These are phyloP conservation scores for Hyposoter didymator DNA, from an alignment of 2,888 invertebrate genomes.

Conservation along the genomic window DNA sequence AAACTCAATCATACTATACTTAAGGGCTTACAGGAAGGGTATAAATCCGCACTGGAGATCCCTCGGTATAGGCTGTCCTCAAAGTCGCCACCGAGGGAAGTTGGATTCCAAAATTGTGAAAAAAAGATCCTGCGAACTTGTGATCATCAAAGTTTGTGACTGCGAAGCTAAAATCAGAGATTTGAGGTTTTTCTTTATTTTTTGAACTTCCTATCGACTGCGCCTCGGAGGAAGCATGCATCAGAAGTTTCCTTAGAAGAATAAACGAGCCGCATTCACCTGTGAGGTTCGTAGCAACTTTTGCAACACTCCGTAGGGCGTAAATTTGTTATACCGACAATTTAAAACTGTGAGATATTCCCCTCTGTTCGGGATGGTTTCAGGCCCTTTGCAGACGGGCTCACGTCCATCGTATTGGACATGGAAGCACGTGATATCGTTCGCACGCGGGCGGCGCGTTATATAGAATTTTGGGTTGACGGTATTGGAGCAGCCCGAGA, in stretches of 20 bases:
- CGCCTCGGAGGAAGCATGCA: not conserved
- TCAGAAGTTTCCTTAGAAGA: not conserved
- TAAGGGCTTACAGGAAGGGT: slow-evolving; percentile 10
- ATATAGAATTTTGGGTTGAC: slow-evolving; percentile 36
- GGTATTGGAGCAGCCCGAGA: slow-evolving; percentile 1
- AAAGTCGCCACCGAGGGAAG: not conserved
- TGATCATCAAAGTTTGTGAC: not conserved
- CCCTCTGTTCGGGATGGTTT: slow-evolving; percentile 1
- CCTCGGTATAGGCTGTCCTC: not conserved
- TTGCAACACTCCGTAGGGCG: not conserved
- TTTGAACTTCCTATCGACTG: not conserved
- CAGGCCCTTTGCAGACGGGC: slow-evolving; percentile 36
- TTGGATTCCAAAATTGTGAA: not conserved
- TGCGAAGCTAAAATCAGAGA: not conserved
- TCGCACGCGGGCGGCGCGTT: slow-evolving; percentile 63
- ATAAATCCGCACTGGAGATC: slow-evolving; percentile 20
- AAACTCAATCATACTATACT: slow-evolving; percentile 48
- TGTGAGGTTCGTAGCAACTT: not conserved
- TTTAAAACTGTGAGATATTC: slow-evolving; percentile 64
- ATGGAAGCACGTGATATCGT: slow-evolving; percentile 71
- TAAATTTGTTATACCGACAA: slow-evolving; percentile 54
- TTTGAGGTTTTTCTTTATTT: not conserved
- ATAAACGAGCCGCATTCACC: not conserved
- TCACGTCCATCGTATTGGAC: slow-evolving; percentile 64
- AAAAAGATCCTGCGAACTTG: not conserved